Conservation (phyloP, 2,797 vertebrate species). For the Alauda arvensis region DNA sequence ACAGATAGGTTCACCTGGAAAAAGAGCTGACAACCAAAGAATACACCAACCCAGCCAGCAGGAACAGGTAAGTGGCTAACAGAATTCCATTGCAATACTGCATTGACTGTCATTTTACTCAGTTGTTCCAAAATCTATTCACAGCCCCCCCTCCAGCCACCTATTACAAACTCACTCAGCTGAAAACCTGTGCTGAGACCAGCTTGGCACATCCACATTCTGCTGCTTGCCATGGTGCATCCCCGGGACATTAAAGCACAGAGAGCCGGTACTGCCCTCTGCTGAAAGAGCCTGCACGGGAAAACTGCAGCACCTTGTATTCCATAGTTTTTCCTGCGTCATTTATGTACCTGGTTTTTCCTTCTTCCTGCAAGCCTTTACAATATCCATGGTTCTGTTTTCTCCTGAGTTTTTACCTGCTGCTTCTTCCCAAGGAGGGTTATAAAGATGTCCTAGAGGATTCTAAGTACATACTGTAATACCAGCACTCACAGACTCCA, state of each 20-base stretch:
- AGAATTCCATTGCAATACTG: neutral
- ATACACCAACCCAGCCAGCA: neutral
- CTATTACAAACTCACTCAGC: neutral
- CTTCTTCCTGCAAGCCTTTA: neutral
- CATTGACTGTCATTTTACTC: neutral
- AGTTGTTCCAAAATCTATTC: neutral
- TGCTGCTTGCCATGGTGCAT: neutral
- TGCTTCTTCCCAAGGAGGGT: neutral
- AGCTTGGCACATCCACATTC: accelerated
- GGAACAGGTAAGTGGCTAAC: neutral
- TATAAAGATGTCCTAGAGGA: neutral
- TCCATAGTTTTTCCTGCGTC: neutral
- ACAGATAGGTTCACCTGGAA: neutral
- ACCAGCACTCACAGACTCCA: neutral
- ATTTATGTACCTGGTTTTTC: neutral
- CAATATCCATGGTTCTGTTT: neutral
- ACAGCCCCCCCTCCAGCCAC: neutral
- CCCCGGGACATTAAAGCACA: neutral
- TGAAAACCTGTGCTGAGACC: neutral
- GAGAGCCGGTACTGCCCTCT: constrained; percentile 34
- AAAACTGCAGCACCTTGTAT: neutral
- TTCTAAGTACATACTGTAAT: neutral
- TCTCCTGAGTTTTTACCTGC: accelerated
- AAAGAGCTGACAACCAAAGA: neutral
- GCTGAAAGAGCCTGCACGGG: neutral